These are phyloP conservation scores for Thymallus thymallus DNA, from an alignment of 2,113 vertebrate species.

Conservation along the genomic window DNA sequence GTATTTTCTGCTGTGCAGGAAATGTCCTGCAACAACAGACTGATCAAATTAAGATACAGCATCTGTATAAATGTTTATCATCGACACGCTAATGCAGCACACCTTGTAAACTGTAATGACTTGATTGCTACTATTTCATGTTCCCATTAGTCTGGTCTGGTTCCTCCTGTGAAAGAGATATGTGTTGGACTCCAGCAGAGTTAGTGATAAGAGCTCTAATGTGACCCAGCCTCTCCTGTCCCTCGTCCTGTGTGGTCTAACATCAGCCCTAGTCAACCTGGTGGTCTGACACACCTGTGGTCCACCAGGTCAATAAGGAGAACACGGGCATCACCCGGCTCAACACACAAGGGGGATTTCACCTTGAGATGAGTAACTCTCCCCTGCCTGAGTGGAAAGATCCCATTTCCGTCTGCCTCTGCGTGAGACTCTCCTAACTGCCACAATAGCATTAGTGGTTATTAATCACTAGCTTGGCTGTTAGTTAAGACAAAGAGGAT, in stretches of 20 bases:
- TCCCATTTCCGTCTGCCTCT: background rate
- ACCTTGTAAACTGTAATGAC: no score
- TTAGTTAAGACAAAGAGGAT: no score
- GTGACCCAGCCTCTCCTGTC: slow-evolving; percentile 1
- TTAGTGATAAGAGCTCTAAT: background rate
- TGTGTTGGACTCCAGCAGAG: background rate
- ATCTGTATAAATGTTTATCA: no score
- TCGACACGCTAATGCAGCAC: no score
- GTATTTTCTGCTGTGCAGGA: no score
- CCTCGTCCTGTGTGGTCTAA: slow-evolving; percentile 43
- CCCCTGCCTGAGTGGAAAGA: slow-evolving; percentile 4
- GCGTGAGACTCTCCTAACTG: background rate
- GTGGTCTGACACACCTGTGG: slow-evolving; percentile 30
- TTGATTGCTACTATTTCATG: no score
- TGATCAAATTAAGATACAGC: no score
- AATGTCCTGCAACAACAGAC: background rate
- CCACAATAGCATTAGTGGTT: background rate
- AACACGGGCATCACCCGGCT: slow-evolving; percentile 6
- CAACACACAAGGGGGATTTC: slow-evolving; percentile 23
- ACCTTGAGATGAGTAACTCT: slow-evolving; percentile 36
- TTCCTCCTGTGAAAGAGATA: background rate
- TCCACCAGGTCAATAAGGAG: slow-evolving; percentile 12
- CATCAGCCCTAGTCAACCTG: slow-evolving; percentile 4
- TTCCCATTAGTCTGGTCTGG: background rate
- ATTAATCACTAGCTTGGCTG: no score